Evolutionary conservation across 2,888 invertebrate genomes (phyloP).

Genomic region (Rhopalosiphum nymphaeae): DNA sequence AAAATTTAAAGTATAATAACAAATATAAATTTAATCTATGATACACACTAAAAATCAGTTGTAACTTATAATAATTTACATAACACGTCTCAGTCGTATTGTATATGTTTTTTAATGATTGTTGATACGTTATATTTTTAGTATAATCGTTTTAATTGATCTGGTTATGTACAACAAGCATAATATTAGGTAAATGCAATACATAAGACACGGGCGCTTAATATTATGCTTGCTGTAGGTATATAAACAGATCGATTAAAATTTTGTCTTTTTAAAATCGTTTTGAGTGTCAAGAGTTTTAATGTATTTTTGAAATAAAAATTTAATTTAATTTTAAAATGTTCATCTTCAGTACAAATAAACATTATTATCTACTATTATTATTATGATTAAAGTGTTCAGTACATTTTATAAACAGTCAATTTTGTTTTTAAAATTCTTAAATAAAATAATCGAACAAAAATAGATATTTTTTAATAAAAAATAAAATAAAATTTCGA

Average conservation of each 20-base stretch:
- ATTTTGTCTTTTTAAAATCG: background rate
- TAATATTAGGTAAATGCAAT: background rate
- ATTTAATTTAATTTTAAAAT: too few relatives aligned
- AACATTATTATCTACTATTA: too few relatives aligned
- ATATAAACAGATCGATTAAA: background rate
- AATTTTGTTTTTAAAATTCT: background rate
- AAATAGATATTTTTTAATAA: background rate
- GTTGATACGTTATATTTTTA: background rate
- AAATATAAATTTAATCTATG: background rate
- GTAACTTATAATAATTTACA: background rate
- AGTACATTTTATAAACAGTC: background rate
- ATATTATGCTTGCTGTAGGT: background rate
- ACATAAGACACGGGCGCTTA: background rate
- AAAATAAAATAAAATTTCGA: background rate
- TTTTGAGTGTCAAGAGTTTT: background rate
- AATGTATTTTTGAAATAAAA: background rate
- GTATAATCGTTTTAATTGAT: too few relatives aligned
- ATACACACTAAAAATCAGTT: background rate
- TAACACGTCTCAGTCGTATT: background rate
- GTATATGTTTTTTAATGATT: background rate
- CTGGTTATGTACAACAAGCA: too few relatives aligned
- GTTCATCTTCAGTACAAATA: too few relatives aligned
- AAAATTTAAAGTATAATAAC: background rate
- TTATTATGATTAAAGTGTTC: background rate
- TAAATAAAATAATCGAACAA: background rate